Evolutionary conservation across 2,888 invertebrate species (phyloP).

Genomic region (Mayetiola destructor): DNA sequence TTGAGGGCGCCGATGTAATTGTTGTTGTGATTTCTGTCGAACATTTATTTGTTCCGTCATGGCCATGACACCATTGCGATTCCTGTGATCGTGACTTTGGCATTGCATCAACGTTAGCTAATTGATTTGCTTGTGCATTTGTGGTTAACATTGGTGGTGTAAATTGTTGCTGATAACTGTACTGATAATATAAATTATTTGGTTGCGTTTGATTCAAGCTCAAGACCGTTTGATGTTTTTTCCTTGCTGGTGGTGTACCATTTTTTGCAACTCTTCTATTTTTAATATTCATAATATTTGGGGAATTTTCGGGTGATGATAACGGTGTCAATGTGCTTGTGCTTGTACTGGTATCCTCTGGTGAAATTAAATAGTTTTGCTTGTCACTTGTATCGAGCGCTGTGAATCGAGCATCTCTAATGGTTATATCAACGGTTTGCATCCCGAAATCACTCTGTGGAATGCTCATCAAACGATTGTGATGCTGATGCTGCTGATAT

Average conservation of each 20-base stretch:
- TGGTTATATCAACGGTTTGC: slow-evolving; percentile 10
- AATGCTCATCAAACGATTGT: neutral
- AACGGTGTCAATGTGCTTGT: slow-evolving; percentile 32
- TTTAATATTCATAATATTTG: slow-evolving; percentile 18
- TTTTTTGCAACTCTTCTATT: slow-evolving; percentile 38
- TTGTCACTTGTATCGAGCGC: slow-evolving; percentile 4
- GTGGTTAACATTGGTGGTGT: neutral
- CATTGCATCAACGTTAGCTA: neutral
- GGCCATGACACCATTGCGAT: neutral
- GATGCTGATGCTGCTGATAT: slow-evolving; percentile 8
- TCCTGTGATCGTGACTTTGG: slow-evolving; percentile 1
- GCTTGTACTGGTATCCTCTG: slow-evolving; percentile 23
- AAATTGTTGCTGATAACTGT: slow-evolving; percentile 6
- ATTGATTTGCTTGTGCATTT: neutral
- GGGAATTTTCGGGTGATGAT: slow-evolving; percentile 35
- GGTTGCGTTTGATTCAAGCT: slow-evolving; percentile 27
- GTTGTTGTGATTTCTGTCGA: neutral
- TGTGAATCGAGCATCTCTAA: neutral
- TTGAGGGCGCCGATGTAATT: neutral
- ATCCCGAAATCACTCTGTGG: neutral
- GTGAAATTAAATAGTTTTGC: slow-evolving; percentile 18
- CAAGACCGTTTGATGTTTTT: slow-evolving; percentile 48
- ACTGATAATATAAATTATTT: slow-evolving; percentile 19
- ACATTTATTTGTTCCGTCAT: neutral
- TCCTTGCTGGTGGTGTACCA: slow-evolving; percentile 67